phyloP scores from a whole-genome alignment of 2,113 vertebrate genomes.

The Hystrix brachyura region DNA sequence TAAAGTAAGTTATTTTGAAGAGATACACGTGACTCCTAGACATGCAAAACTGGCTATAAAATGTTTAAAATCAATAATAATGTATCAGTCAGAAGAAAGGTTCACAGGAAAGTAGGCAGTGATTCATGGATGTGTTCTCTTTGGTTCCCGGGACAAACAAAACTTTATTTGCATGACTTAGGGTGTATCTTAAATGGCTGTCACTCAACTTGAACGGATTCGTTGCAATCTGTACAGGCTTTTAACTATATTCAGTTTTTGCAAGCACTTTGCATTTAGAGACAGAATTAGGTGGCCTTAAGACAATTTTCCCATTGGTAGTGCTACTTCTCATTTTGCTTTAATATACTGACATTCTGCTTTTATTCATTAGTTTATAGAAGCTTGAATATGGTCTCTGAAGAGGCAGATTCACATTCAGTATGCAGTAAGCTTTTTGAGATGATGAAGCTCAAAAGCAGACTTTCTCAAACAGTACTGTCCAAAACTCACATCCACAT shows the following conservation, averaged over 20 bases:
- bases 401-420: not conserved
- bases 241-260: slow-evolving; percentile 45
- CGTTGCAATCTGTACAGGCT: not conserved
- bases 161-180: slow-evolving; percentile 22
- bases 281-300: not conserved
- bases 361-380: slow-evolving; percentile 13
- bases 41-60: not conserved
- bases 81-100: not conserved
- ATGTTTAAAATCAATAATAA: not conserved
- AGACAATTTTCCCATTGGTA: not conserved
- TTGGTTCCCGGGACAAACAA: not conserved
- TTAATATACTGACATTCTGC: not conserved
- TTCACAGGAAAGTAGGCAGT: not conserved
- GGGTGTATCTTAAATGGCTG: not conserved
- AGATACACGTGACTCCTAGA: not conserved
- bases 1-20: slow-evolving; percentile 43
- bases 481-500: not conserved
- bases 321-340: slow-evolving; percentile 36
- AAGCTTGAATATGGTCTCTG: not conserved
- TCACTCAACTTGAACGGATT: not conserved
- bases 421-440: not conserved
- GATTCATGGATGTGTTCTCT: not conserved
- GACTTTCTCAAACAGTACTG: not conserved
- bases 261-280: not conserved
- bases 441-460: not conserved